Base-by-base conservation (phyloP, 2,797 vertebrate species). In the Mustela erminea region DNA sequence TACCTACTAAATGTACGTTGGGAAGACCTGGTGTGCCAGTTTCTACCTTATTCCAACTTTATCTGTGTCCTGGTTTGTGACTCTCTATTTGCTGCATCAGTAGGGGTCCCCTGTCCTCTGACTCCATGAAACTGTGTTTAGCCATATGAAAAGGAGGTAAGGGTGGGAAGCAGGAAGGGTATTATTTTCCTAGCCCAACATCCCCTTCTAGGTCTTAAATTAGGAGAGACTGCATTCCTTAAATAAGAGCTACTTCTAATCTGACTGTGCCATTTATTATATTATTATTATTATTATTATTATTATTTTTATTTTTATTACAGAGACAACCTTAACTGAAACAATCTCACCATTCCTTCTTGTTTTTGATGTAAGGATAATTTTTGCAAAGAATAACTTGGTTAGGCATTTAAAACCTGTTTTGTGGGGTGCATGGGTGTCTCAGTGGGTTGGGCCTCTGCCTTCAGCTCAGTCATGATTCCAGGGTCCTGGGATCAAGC, bases 21-120 rank as follows among this genome's bases (percentile, higher is more conserved):
- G 41, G 11, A 68, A 87, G 29, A 70, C 0, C 0, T 62, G 21
- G 9, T 32, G 7, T 29, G 4, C 7, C 41, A 58, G 12, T 17
- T 56, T 35, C 18, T 25, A 15, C 1, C 32, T 27, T 81, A 87
- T n/a, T 4, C 32, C n/a, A 41, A 17, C 4, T 17, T 27, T 5
- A 11, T 38, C 3, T 56, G 13, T 54, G 18, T 11, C 66, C 27
- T 43, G 12, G 11, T 17, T 14, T 10, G 3, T 35, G 27, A 85
- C 32, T n/a, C n/a, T 81, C 3, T 2, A 7, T 0, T 0, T 0
- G 3, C 1, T 54, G 14, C 8, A 60, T n/a, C 17, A 29, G 25
- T 18, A 49, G 6, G 5, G 38, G 43, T 43, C 8, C 29, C 43
- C 43, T 43, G 14, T 49, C 35, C 27, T 41, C 56, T 49, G 56